Base-by-base conservation (phyloP, 1,140 invertebrate species). In the Tetramorium simillimum region DNA sequence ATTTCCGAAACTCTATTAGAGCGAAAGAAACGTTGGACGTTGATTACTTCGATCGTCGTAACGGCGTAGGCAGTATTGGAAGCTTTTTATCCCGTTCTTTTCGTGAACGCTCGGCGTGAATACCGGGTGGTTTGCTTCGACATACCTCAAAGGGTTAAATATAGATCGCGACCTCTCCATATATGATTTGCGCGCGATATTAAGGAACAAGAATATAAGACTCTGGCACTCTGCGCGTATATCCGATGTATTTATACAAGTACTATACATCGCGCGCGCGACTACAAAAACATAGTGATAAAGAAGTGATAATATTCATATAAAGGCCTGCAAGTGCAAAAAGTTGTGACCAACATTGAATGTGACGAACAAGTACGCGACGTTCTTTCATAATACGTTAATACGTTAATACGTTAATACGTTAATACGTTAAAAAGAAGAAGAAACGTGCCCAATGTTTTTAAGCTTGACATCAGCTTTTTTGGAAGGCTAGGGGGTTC, bases 61-160 rank as follows among this genome's bases (percentile, higher is more conserved):
- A 46, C n/a, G 43, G 43, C 76, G 76, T 80, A 67, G 76, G 76
- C 33, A 28, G 60, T 51, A 40, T 67, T 80, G 46, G 28, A 65
- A 80, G 60, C 28, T 80, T 80, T 80, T 80, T 40, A 80, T 80
- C 60, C 24, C 43, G 60, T 49, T 80, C 60, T 67, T 67, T 67
- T 80, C 76, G 76, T 51, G 60, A 80, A 80, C 40, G 51, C 60
- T 80, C 76, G n/a, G 4, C 75, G 76, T 56, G 43, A 69, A 65
- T 78, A 78, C 43, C 24, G 65, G 40, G 21, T 67, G 28, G 49
- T 80, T 80, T 24, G 76, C 76, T 80, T 37, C 76, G 60, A 78
- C 43, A 80, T 80, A 51, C 14, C 28, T 80, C 76, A 80, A 80
- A 80, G 62, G 76, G n/a, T 80, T 80, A 80, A 80, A 80, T 67